Conservation (phyloP, 2,113 vertebrate species). For the Gadus macrocephalus region DNA sequence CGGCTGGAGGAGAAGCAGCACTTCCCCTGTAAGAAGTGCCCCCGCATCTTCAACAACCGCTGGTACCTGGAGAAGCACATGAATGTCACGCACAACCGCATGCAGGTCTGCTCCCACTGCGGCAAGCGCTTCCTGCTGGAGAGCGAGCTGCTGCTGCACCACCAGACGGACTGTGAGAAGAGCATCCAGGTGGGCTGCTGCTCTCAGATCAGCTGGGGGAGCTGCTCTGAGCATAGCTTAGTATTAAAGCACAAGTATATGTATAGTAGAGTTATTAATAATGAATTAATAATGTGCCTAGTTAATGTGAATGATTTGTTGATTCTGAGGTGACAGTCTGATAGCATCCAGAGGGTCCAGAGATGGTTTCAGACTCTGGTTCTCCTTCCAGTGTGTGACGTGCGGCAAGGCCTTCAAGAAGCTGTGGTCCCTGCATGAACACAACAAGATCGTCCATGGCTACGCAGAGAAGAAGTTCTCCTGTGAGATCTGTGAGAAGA, state of each 20-base stretch:
- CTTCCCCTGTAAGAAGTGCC: constrained; percentile 91
- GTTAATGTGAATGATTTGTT: too few species aligned
- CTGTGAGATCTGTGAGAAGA: constrained; percentile 95
- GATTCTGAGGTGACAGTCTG: too few species aligned
- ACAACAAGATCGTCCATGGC: constrained; percentile 92
- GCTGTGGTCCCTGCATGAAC: constrained; percentile 92
- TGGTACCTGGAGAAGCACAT: constrained; percentile 99
- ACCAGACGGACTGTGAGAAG: constrained; percentile 95
- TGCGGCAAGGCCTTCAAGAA: constrained; percentile 96
- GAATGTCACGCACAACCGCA: constrained; percentile 94
- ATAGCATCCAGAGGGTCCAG: too few species aligned
- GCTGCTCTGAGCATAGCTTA: neutral
- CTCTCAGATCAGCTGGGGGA: neutral
- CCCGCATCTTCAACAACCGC: constrained; percentile 93
- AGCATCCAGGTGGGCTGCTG: constrained; percentile 84
- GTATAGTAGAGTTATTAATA: neutral
- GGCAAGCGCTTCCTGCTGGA: constrained; percentile 94
- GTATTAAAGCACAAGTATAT: neutral
- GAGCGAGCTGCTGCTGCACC: constrained; percentile 91
- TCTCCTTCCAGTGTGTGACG: constrained; percentile 78
- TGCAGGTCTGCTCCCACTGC: constrained; percentile 94
- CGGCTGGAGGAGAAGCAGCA: constrained; percentile 94
- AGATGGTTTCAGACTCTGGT: too few species aligned
- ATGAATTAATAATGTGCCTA: too few species aligned
- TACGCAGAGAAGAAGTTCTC: constrained; percentile 94